Base-by-base conservation (phyloP, 2,113 vertebrate species). In the Silurus asotus region DNA sequence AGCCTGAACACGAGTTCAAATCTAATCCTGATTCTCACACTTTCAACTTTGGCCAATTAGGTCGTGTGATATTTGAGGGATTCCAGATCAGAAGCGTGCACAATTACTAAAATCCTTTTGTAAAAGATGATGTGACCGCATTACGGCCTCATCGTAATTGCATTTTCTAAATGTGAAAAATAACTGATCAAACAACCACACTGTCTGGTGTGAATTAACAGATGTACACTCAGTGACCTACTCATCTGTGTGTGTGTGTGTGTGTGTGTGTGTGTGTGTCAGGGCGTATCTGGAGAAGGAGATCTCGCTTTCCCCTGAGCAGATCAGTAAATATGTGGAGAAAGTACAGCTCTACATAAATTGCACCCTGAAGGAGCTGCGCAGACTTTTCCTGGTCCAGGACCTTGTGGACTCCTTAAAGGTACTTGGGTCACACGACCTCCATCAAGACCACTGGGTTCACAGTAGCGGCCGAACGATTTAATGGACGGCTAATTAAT, bases 371-470 rank as follows among this genome's bases (percentile, higher is more conserved):
- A 97, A 96, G 92, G 98, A 99, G 92, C 96, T 99, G 62, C 96
- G 98, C 89, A 95, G 98, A 91, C 96, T 99, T 88, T 99, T 99
- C 90, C 97, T 99, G 0, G 98, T 99, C 89, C 97, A 99, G 93
- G 98, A 99, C 92, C 95, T 99, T 9, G 94, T 99, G 88, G 98
- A 99, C 93, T 99, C 98, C 86, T 94, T 99, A 90, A 99, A 99
- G 96, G 98, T 99, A 94, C 2, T 95, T 37, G 10, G 19, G 23
- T 62, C 79, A 51, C 23, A 77, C 56, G 58, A 53, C 25, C 6
- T 56, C 37, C 37, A 37, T 37, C 37, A 37, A 37, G 37, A 37
- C 37, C 37, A 37, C 37, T 37, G 37, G 37, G 37, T 37, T 37
- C 37, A 37, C 37, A 37, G 37, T 37, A 37, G 37, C 37, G 37